Evolutionary conservation across 1,140 invertebrate genomes (phyloP), one percentile per base, ranked within the genome.

Genomic region (Atopsyche davidsoni): DNA sequence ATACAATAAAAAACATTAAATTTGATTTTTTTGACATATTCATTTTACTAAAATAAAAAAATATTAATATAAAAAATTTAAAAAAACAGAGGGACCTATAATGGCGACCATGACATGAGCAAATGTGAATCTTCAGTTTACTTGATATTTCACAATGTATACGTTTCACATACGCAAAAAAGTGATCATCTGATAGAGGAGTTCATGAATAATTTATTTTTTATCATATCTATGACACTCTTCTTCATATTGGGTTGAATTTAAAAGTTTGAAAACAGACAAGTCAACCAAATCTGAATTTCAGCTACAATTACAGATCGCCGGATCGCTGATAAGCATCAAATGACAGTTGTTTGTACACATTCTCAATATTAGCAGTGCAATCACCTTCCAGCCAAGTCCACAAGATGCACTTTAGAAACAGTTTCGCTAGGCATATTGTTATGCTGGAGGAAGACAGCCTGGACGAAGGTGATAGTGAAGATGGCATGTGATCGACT

Each of bases 401-500:
- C 89, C 14, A 92, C 89, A 35, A 92, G 76, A 67, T 92, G 88
- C 52, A 92, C 85, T 72, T 92, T 92, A 21, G 89, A 91, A 34
- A 88, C 85, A 17, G 88, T 92, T 70, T 92, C 89, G 62, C 83
- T 86, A 25, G 89, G 89, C 78, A 89, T 83, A 59, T 85, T 86
- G 67, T 85, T 85, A 62, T 73, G 70, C 4, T 67, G 60, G 60
- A 84, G 79, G 61, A 87, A 86, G 51, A 82, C 82, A 24, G 88
- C 88, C 65, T 91, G 87, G 47, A 89, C 85, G 69, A 91, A 92
- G 21, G 87, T 91, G 64, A 98, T 89, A 4, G 84, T 87, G 72
- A 98, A 98, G 62, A 98, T 96, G 28, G 93, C 93, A 76, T 98
- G 95, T 71, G 90, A 95, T 60, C 95, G 78, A 62, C 89, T 92